Conservation (phyloP, 1,140 invertebrate species). For the Cephus cinctus region DNA sequence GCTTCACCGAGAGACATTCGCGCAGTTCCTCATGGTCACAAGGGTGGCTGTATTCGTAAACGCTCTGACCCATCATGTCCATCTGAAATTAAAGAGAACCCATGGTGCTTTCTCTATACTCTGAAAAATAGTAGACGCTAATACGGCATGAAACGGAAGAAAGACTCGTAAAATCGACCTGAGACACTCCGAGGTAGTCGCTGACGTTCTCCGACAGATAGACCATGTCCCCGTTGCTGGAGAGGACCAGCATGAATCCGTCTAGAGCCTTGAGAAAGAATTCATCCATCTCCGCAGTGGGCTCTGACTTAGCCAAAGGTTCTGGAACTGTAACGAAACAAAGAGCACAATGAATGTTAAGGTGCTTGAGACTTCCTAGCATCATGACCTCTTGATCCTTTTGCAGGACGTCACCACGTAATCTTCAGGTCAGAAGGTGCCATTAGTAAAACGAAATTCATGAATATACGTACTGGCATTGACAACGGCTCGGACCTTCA, state of each 20-base stretch:
- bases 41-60: conserved; percentile 92
- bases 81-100: conserved; percentile 63
- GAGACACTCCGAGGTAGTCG: conserved; percentile 84
- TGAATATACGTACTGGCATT: conserved; percentile 66
- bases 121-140: not conserved
- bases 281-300: conserved; percentile 56
- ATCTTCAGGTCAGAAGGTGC: not conserved
- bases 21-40: conserved; percentile 92
- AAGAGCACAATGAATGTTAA: not conserved
- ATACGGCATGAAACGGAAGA: not conserved
- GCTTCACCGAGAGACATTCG: conserved; percentile 69
- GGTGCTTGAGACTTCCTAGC: too few species aligned
- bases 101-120: not conserved
- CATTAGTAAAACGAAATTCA: not conserved
- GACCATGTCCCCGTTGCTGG: conserved; percentile 85
- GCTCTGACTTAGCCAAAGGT: conserved; percentile 43
- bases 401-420: not conserved
- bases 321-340: conserved; percentile 36
- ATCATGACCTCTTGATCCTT: too few species aligned
- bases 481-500: conserved; percentile 83
- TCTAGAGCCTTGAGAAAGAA: conserved; percentile 78
- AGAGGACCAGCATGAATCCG: conserved; percentile 83
- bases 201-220: conserved; percentile 90
- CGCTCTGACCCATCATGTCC: conserved; percentile 90
- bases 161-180: conserved; percentile 61